Evolutionary conservation across 1,140 invertebrate genomes (phyloP).

Genomic region (Bactericera cockerelli): DNA sequence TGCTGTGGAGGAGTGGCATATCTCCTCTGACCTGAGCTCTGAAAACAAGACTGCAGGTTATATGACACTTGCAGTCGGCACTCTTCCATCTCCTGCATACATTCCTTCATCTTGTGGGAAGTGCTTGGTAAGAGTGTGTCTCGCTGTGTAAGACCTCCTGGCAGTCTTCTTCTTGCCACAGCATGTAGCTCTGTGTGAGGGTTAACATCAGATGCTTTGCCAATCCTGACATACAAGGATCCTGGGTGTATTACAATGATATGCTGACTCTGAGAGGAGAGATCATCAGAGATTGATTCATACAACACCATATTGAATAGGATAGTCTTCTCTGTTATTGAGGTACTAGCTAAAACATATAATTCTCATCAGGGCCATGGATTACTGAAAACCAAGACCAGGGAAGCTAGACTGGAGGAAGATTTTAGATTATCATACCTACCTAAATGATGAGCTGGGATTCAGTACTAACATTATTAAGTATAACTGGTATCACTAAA

Average conservation of each 20-base stretch:
- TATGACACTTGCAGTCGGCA: constrained; percentile 63
- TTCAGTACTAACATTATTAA: too few species aligned
- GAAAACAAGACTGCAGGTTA: constrained; percentile 65
- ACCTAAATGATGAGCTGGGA: too few species aligned
- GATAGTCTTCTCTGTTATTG: too few species aligned
- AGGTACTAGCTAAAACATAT: too few species aligned
- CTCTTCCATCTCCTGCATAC: constrained; percentile 63
- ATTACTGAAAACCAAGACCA: too few species aligned
- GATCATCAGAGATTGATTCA: too few species aligned
- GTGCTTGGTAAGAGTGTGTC: constrained; percentile 49
- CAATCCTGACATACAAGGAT: constrained; percentile 73
- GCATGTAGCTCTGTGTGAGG: constrained; percentile 74
- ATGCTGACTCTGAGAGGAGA: constrained; percentile 46
- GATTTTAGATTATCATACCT: too few species aligned
- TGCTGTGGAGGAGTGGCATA: constrained; percentile 76
- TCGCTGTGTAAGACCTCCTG: constrained; percentile 38
- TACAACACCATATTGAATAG: too few species aligned
- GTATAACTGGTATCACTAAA: too few species aligned
- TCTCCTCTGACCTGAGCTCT: constrained; percentile 58
- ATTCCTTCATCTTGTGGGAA: constrained; percentile 39
- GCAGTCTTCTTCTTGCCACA: constrained; percentile 50
- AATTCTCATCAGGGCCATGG: too few species aligned
- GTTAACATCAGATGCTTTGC: constrained; percentile 72
- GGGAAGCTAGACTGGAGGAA: too few species aligned
- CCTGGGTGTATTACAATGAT: constrained; percentile 92